Evolutionary conservation across 2,797 vertebrate species (phyloP).

Genomic region (Gouania willdenowi): DNA sequence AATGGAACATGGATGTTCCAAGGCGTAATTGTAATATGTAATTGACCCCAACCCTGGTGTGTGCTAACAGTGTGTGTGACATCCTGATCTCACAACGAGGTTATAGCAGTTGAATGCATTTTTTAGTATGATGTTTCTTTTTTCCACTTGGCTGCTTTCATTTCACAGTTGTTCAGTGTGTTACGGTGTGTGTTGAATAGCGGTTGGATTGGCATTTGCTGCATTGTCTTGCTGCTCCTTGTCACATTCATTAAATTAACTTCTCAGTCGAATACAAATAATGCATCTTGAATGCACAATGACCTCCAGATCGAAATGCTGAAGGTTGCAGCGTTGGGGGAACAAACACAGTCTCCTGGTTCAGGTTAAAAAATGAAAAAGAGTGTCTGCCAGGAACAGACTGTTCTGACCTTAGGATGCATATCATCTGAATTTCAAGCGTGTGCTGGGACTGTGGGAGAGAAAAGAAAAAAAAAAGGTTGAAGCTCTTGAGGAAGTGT

Average conservation of each 20-base stretch:
- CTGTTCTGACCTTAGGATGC: not conserved
- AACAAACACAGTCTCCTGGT: conserved; percentile 3
- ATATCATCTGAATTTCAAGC: not conserved
- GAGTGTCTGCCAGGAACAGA: conserved; percentile 1
- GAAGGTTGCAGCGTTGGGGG: conserved; percentile 10
- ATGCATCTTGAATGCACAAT: conserved; percentile 35
- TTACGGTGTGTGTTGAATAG: conserved; percentile 35
- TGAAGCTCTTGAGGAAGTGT: no score
- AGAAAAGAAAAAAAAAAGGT: no score
- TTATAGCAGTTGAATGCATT: no score
- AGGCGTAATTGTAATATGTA: no score
- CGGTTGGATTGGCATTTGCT: conserved; percentile 52
- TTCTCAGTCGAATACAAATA: conserved; percentile 46
- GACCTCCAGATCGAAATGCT: conserved; percentile 7
- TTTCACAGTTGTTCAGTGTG: conserved; percentile 43
- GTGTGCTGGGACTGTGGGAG: not conserved
- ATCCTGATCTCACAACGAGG: not conserved
- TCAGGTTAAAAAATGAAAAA: conserved; percentile 28
- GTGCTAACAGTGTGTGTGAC: no score
- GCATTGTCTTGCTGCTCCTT: conserved; percentile 39
- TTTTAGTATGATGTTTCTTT: not conserved
- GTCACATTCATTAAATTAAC: conserved; percentile 61
- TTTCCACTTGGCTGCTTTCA: conserved; percentile 26
- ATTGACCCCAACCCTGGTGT: no score
- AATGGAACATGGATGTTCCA: no score